phyloP scores from a whole-genome alignment of 2,888 invertebrate genomes.

The Drosophila infuscata region DNA sequence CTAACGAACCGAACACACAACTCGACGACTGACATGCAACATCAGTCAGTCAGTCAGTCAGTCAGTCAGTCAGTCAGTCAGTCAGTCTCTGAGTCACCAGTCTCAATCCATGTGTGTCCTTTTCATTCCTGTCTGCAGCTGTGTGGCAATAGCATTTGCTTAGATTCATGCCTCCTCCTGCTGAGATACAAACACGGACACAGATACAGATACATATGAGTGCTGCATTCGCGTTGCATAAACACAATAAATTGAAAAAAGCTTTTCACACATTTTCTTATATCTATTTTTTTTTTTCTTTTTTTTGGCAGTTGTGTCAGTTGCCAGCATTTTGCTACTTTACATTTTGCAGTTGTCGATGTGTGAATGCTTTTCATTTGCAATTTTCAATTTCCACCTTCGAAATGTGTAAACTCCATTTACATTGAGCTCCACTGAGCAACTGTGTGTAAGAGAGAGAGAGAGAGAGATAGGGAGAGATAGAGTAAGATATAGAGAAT shows the following conservation, averaged over 20 bases:
- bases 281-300: slow-evolving; percentile 3
- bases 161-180: slow-evolving; percentile 22
- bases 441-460: too few species aligned
- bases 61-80: slow-evolving; percentile 1
- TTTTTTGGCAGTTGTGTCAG: slow-evolving; percentile 37
- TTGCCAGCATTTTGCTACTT: slow-evolving; percentile 63
- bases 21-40: slow-evolving; percentile 68
- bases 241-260: slow-evolving; percentile 45
- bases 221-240: slow-evolving; percentile 50
- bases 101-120: slow-evolving; percentile 28
- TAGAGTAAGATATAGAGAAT: background rate
- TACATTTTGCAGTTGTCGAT: slow-evolving; percentile 65
- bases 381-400: slow-evolving; percentile 77
- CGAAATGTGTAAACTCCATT: slow-evolving; percentile 76
- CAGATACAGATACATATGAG: slow-evolving; percentile 71
- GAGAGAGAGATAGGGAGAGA: background rate
- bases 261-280: slow-evolving; percentile 4
- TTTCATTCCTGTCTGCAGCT: background rate
- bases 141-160: background rate
- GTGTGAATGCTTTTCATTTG: slow-evolving; percentile 70
- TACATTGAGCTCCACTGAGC: slow-evolving; percentile 37
- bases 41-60: slow-evolving; percentile 50
- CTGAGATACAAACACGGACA: slow-evolving; percentile 40
- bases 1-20: slow-evolving; percentile 80
- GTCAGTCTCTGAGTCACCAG: background rate